These are phyloP conservation scores for Epirrhoe alternata DNA, from an alignment of 2,888 invertebrate genomes.

Conservation along the genomic window DNA sequence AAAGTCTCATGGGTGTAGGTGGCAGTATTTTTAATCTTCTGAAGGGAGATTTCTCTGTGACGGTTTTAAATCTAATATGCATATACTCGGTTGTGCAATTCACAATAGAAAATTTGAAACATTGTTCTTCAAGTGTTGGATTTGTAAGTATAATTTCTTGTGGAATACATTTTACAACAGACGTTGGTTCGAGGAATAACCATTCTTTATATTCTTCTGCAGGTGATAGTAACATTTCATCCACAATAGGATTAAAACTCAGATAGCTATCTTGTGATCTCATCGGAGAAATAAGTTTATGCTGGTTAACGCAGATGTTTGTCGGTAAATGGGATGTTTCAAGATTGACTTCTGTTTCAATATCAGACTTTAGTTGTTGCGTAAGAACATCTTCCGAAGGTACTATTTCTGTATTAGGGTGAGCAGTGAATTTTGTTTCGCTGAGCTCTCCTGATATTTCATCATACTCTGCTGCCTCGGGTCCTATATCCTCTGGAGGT, in stretches of 20 bases:
- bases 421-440: slow-evolving; percentile 46
- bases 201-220: slow-evolving; percentile 46
- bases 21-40: slow-evolving; percentile 57
- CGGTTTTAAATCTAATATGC: slow-evolving; percentile 59
- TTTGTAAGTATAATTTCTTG: slow-evolving; percentile 53
- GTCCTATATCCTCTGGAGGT: slow-evolving; percentile 18
- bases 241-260: slow-evolving; percentile 36
- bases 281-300: slow-evolving; percentile 60
- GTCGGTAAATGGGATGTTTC: slow-evolving; percentile 50
- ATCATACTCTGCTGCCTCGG: slow-evolving; percentile 25
- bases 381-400: slow-evolving; percentile 34
- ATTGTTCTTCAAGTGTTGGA: slow-evolving; percentile 53
- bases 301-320: slow-evolving; percentile 59
- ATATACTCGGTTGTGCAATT: slow-evolving; percentile 60
- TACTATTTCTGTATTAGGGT: slow-evolving; percentile 64
- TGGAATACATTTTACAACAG: slow-evolving; percentile 55
- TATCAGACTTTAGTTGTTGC: slow-evolving; percentile 35
- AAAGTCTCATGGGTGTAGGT: slow-evolving; percentile 56
- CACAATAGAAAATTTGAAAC: slow-evolving; percentile 58
- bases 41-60: slow-evolving; percentile 59
- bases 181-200: slow-evolving; percentile 47
- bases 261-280: slow-evolving; percentile 49
- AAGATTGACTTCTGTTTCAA: slow-evolving; percentile 41
- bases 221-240: slow-evolving; percentile 21
- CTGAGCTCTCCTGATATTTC: slow-evolving; percentile 44